phyloP scores from a whole-genome alignment of 2,797 vertebrate species.

The Tarsius wallacei region DNA sequence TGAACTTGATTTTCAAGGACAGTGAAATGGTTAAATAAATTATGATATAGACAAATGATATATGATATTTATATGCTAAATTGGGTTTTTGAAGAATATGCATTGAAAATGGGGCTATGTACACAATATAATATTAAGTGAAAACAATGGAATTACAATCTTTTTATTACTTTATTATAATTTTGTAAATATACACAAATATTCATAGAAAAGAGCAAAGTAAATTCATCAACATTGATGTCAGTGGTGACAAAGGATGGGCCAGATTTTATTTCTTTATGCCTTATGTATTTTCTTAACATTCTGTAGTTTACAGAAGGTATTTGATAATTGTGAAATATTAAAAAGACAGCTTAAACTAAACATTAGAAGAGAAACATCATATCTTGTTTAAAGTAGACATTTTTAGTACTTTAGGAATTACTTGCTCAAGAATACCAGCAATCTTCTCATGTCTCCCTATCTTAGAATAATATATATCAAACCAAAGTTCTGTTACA shows the following conservation, averaged over 20 bases:
- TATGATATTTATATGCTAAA: conserved; percentile 21
- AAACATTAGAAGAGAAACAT: background rate
- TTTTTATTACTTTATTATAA: background rate
- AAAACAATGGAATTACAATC: background rate
- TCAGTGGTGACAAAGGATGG: background rate
- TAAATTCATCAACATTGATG: background rate
- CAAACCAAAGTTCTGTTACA: background rate
- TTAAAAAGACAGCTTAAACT: background rate
- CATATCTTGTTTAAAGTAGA: background rate
- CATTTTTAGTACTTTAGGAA: background rate
- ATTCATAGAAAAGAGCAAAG: background rate
- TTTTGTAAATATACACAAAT: background rate
- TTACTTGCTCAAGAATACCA: background rate
- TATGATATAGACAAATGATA: background rate
- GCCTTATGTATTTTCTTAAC: background rate
- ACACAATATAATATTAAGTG: background rate
- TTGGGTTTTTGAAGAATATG: background rate
- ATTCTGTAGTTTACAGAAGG: background rate
- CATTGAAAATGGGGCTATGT: background rate
- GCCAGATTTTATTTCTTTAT: background rate
- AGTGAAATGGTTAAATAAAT: background rate
- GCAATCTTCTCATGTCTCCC: background rate
- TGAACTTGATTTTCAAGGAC: background rate
- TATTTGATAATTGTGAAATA: conserved; percentile 42
- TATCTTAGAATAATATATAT: background rate